Percentiles rank a stretch among this genome's conserved stretches.
phyloP scores from a whole-genome alignment of 2,888 invertebrate genomes.

The Lymantria monacha region DNA sequence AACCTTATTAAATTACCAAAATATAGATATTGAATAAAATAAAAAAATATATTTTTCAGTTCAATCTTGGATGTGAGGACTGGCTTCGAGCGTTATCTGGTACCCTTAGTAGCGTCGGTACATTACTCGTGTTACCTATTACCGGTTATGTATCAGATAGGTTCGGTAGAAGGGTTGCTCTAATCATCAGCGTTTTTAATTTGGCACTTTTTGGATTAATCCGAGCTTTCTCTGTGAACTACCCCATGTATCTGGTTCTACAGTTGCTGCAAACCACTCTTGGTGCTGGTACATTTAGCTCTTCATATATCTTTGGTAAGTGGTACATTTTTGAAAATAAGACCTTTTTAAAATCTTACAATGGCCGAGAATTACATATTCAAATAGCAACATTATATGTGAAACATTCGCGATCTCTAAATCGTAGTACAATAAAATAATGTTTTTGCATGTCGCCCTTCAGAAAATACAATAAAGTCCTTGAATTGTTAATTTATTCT shows the following conservation, averaged over 20 bases:
- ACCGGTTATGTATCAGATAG: conserved; percentile 87
- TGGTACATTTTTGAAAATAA: background rate
- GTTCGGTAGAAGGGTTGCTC: conserved; percentile 74
- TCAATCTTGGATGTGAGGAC: conserved; percentile 83
- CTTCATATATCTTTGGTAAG: conserved; percentile 66
- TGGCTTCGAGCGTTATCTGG: conserved; percentile 88
- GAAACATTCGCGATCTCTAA: too few species aligned
- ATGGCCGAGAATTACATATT: background rate
- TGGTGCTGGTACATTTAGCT: conserved; percentile 77
- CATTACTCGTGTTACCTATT: conserved; percentile 85
- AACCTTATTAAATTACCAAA: too few species aligned
- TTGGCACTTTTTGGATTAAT: conserved; percentile 70
- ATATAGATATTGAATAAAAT: too few species aligned
- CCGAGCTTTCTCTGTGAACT: conserved; percentile 78
- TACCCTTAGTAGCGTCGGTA: conserved; percentile 86
- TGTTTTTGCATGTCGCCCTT: too few species aligned
- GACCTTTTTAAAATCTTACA: background rate
- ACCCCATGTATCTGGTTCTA: conserved; percentile 73
- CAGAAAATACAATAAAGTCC: too few species aligned
- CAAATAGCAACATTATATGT: too few species aligned
- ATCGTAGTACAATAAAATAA: too few species aligned
- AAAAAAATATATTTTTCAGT: too few species aligned
- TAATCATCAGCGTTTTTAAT: conserved; percentile 67
- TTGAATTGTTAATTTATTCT: too few species aligned
- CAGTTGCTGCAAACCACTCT: conserved; percentile 76